Percentiles rank a stretch among this genome's conserved stretches.
phyloP scores from a whole-genome alignment of 2,888 invertebrate genomes.

The Thysanoteuthis rhombus region DNA sequence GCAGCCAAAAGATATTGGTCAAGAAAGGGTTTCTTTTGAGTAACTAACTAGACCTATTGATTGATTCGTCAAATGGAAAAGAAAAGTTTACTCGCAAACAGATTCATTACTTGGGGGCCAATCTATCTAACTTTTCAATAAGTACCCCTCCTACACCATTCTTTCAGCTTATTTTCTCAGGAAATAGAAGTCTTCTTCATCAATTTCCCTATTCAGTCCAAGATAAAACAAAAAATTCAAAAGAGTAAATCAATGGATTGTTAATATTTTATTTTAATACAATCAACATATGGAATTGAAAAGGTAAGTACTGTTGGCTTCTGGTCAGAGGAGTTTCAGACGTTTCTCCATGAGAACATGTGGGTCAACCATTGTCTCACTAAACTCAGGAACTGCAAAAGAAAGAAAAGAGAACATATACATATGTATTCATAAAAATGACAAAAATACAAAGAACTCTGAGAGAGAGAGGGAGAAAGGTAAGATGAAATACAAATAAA shows the following conservation, averaged over 20 bases:
- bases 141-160: no score
- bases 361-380: slow-evolving; percentile 78
- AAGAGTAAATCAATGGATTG: background rate
- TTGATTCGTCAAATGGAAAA: background rate
- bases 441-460: background rate
- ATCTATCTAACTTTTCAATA: background rate
- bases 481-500: background rate
- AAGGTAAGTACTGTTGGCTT: background rate
- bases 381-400: slow-evolving; percentile 56
- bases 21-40: no score
- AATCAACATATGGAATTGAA: background rate
- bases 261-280: slow-evolving; percentile 12
- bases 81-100: background rate
- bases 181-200: background rate
- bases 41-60: no score
- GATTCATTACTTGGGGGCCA: background rate
- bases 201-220: background rate
- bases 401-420: background rate
- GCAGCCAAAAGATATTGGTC: no score
- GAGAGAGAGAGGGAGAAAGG: background rate
- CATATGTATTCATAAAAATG: background rate
- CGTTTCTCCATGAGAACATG: slow-evolving; percentile 82
- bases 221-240: background rate
- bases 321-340: background rate
- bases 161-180: background rate